phyloP scores from a whole-genome alignment of 2,113 vertebrate genomes.

The Naja naja region DNA sequence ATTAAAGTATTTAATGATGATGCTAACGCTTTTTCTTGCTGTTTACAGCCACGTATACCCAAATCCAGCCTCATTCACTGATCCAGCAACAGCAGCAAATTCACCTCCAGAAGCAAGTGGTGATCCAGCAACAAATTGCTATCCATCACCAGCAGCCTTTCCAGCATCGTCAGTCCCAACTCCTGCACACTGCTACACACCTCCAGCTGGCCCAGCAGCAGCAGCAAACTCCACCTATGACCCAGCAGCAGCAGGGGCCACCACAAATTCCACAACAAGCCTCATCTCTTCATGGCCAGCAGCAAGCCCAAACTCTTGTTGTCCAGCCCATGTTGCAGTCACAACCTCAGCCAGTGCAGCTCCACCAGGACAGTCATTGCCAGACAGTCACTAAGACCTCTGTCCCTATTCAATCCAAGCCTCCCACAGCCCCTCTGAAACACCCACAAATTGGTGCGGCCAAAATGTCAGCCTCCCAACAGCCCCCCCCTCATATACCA shows the following conservation, averaged over 20 bases:
- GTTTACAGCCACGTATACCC: slow-evolving; percentile 74
- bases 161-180: slow-evolving; percentile 88
- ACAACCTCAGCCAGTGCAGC: slow-evolving; percentile 64
- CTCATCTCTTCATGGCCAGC: slow-evolving; percentile 63
- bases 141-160: slow-evolving; percentile 85
- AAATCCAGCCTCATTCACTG: slow-evolving; percentile 79
- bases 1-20: neutral
- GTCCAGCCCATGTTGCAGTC: slow-evolving; percentile 94
- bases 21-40: neutral
- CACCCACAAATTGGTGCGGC: slow-evolving; percentile 70
- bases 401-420: slow-evolving; percentile 90
- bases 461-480: slow-evolving; percentile 70
- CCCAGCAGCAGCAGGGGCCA: slow-evolving; percentile 54
- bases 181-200: slow-evolving; percentile 86
- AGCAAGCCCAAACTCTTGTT: slow-evolving; percentile 87
- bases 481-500: slow-evolving; percentile 84
- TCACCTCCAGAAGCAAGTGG: slow-evolving; percentile 80
- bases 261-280: slow-evolving; percentile 74
- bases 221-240: slow-evolving; percentile 62
- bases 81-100: slow-evolving; percentile 85
- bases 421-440: slow-evolving; percentile 72
- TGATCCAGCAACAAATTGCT: slow-evolving; percentile 81
- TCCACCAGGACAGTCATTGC: slow-evolving; percentile 65
- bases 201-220: slow-evolving; percentile 79
- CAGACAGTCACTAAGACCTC: slow-evolving; percentile 74